Conservation (phyloP, 2,797 vertebrate genomes). For the Tarsius wallacei region DNA sequence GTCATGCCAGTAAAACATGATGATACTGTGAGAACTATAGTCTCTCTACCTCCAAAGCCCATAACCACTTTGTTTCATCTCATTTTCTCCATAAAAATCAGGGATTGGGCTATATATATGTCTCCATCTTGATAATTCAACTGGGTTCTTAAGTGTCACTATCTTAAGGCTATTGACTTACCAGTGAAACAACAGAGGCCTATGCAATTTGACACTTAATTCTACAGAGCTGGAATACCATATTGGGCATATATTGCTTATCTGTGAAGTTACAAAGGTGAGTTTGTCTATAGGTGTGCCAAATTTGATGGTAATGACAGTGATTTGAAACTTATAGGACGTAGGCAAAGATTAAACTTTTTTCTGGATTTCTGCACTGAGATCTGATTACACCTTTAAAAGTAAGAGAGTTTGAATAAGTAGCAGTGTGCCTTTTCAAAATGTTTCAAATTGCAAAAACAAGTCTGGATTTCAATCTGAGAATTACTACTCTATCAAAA, state of each 20-base stretch:
- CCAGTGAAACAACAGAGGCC: not conserved
- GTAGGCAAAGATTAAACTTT: not conserved
- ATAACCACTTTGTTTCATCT: not conserved
- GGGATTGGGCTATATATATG: not conserved
- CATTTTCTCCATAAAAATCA: not conserved
- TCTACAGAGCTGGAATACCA: not conserved
- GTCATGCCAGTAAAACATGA: not conserved
- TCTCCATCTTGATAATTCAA: constrained; percentile 37
- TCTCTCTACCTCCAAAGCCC: not conserved
- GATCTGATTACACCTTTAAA: constrained; percentile 16
- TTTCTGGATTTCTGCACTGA: not conserved
- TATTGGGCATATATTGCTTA: not conserved
- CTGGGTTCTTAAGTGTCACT: not conserved
- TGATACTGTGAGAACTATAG: not conserved
- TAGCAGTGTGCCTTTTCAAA: not conserved
- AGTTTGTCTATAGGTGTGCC: not conserved
- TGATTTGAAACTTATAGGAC: not conserved
- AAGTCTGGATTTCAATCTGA: constrained; percentile 39
- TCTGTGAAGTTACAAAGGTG: not conserved
- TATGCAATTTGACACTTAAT: not conserved
- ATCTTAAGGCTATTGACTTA: constrained; percentile 8
- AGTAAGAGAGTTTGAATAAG: not conserved
- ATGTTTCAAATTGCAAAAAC: constrained; percentile 21
- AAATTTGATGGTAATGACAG: not conserved
- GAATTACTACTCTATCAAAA: not conserved